Base-by-base conservation (phyloP, 2,113 vertebrate species). In the Eonycteris spelaea region DNA sequence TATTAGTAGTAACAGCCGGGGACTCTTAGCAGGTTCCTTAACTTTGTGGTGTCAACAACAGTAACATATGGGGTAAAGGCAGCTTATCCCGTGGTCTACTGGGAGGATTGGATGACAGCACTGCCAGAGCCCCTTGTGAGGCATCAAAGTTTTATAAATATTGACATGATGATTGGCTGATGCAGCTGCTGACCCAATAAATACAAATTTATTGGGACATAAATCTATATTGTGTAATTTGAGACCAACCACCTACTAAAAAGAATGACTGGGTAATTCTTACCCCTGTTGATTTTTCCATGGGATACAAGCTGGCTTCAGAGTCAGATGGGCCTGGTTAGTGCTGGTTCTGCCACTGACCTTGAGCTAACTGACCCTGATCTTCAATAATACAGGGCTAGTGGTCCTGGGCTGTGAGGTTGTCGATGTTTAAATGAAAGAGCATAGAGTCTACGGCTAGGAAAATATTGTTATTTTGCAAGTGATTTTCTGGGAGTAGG, bases 121-220 rank as follows among this genome's bases (percentile, higher is more conserved):
- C 24, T 38, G 38, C 71, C 79, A 14, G 3, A 74, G 61, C 83
- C 55, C 86, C 86, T 63, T 1, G 24, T 38, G 90, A 83, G 51
- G 57, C 7, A 0, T 43, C 43, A 40, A 57, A 73, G 26, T 74
- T 77, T 89, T 57, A 83, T 57, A 91, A 14, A 75, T 78, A 89
- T 55, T 75, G 94, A 93, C 24, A 19, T 14, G 9, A 33, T 51
- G 74, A 2, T 57, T 73, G 55, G 26, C 67, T 8, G n/a, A n/a
- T 14, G n/a, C 57, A 43, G 68, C 30, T 53, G 48, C n/a, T n/a
- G n/a, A n/a, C n/a, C n/a, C n/a, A n/a, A n/a, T n/a, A n/a, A n/a
- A n/a, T n/a, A n/a, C n/a, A n/a, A n/a, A n/a, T n/a, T n/a, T 70
- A 28, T 82, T 94, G 35, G 67, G 94, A 93, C 78, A 79, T 74